A percentile compares a stretch with the other conserved stretches of the same genome.
phyloP scores from a whole-genome alignment of 2,888 invertebrate genomes.

The Tipula helvola region DNA sequence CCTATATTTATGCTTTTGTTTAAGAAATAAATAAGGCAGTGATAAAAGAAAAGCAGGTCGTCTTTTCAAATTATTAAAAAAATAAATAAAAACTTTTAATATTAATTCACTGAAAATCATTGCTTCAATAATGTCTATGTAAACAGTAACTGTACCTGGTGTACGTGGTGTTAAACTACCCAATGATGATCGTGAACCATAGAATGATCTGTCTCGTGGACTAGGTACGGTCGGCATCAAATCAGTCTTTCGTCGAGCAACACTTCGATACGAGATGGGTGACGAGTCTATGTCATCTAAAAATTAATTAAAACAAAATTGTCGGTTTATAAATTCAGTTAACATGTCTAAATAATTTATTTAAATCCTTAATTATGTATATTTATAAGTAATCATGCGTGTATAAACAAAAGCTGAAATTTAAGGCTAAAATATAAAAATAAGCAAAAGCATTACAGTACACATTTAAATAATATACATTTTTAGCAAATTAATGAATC shows the following conservation, averaged over 20 bases:
- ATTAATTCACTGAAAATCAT: not conserved
- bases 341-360: not conserved
- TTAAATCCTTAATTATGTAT: not conserved
- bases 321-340: not conserved
- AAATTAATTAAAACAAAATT: slow-evolving; percentile 5
- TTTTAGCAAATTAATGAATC: not conserved
- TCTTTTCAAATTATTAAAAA: not conserved
- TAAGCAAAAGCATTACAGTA: not conserved
- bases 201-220: slow-evolving; percentile 44
- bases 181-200: slow-evolving; percentile 39
- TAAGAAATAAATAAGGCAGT: slow-evolving; percentile 4
- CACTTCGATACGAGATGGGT: slow-evolving; percentile 59
- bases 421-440: not conserved
- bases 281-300: slow-evolving; percentile 26
- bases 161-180: slow-evolving; percentile 35
- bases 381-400: not conserved
- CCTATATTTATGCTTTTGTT: not conserved
- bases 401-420: not conserved
- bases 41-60: not conserved
- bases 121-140: not conserved
- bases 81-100: not conserved
- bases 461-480: not conserved
- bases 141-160: slow-evolving; percentile 30
- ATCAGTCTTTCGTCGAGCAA: slow-evolving; percentile 78
- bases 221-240: slow-evolving; percentile 80